Evolutionary conservation across 2,797 vertebrate species (phyloP).

Genomic region (Spheniscus humboldti): DNA sequence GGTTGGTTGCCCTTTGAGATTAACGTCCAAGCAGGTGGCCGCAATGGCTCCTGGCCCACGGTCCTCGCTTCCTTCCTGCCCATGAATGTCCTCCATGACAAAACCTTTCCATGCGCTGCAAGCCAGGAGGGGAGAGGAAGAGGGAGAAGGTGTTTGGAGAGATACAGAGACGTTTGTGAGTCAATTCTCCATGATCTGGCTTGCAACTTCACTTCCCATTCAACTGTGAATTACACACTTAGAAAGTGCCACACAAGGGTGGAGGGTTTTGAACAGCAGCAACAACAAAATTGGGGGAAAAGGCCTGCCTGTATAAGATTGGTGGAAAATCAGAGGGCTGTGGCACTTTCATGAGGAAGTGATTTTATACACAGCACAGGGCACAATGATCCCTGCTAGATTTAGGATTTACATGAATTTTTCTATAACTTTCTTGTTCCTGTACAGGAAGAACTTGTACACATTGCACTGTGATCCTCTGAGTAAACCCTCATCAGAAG

Average conservation of each 20-base stretch:
- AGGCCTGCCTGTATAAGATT: not conserved
- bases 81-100: not conserved
- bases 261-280: not conserved
- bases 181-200: fast-evolving
- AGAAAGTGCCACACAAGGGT: not conserved
- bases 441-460: not conserved
- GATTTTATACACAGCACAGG: not conserved
- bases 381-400: not conserved
- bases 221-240: not conserved
- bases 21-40: not conserved
- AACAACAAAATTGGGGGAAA: not conserved
- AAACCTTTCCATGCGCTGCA: not conserved
- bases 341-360: not conserved
- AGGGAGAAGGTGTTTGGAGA: not conserved
- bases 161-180: not conserved
- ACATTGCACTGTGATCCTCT: not conserved
- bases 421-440: not conserved
- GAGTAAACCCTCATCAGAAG: not conserved
- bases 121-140: not conserved
- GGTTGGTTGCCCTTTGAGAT: not conserved
- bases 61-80: not conserved
- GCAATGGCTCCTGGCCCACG: not conserved
- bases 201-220: not conserved
- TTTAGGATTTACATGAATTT: not conserved
- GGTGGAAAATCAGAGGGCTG: not conserved